Evolutionary conservation across 2,797 vertebrate genomes (phyloP), one percentile per base, ranked within the genome.

Genomic region (Pseudomugil gertrudae): DNA sequence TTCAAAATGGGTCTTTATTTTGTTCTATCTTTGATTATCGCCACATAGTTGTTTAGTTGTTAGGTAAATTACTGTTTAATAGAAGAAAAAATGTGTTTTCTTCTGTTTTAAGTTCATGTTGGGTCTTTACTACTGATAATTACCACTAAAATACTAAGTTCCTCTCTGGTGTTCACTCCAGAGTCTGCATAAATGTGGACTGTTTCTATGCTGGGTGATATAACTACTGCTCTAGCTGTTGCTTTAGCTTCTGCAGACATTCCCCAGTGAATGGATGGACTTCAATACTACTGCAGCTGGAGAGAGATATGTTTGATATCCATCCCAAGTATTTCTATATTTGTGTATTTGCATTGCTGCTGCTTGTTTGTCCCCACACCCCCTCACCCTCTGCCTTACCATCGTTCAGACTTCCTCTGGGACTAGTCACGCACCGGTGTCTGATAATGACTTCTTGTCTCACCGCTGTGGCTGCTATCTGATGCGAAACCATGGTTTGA

Each of bases 371-470:
- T 66, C 48, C 63, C 59, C 38, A 1, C 29, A 7, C 8, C n/a
- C 43, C 43, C 43, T 47, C 43, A 47, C 43, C n/a, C 43, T 8
- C 43, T n/a, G 48, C 74, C 40, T 36, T 53, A 53, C 70, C 29
- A n/a, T 27, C 71, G 43, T 36, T 17, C 69, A 10, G 57, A 4
- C 50, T 43, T 71, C 78, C 81, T 61, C 30, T 5, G 78, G 71
- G 77, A 74, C 52, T 38, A 60, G 83, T 69, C 70, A 57, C 33
- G 32, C 59, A 54, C 71, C 1, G 1, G 61, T 66, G 72, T 79
- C 66, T 71, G 79, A 87, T 87, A 85, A 86, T 85, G 75, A 79
- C 72, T 73, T 57, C 75, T 48, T 21, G 79, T 86, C 75, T 76
- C 80, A 47, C 65, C 23, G 61, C 50, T 72, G 59, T 36, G 26